phyloP scores from a whole-genome alignment of 2,888 invertebrate species.

The Margaritifera margaritifera region DNA sequence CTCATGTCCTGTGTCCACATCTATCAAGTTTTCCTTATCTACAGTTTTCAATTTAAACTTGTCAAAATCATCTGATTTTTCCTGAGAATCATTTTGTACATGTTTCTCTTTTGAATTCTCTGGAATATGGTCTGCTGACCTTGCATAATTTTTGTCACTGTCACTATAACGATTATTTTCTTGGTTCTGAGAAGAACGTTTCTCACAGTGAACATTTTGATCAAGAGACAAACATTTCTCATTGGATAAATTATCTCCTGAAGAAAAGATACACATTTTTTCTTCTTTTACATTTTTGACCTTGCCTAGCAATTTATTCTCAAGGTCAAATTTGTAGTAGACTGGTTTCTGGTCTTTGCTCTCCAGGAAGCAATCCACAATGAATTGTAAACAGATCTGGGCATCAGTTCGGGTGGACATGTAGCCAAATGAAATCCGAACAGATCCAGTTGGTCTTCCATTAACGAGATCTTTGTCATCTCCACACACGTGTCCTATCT shows the following conservation, averaged over 20 bases:
- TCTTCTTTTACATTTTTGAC: not conserved
- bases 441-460: slow-evolving; percentile 92
- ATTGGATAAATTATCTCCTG: not conserved
- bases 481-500: slow-evolving; percentile 89
- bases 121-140: too few relatives aligned
- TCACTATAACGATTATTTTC: too few relatives aligned
- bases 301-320: slow-evolving; percentile 11
- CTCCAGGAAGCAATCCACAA: slow-evolving; percentile 81
- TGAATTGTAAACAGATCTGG: slow-evolving; percentile 82
- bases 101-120: too few relatives aligned
- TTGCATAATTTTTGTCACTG: too few relatives aligned
- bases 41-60: too few relatives aligned
- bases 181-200: too few relatives aligned
- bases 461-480: slow-evolving; percentile 89
- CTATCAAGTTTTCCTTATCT: too few relatives aligned
- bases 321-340: slow-evolving; percentile 12
- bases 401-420: slow-evolving; percentile 86
- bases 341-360: slow-evolving; percentile 23
- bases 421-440: slow-evolving; percentile 93
- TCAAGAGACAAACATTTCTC: too few relatives aligned
- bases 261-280: not conserved
- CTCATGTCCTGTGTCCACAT: too few relatives aligned
- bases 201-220: too few relatives aligned
- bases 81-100: too few relatives aligned
- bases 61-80: too few relatives aligned